A percentile compares a stretch with the other conserved stretches of the same genome.
Evolutionary conservation across 1,140 invertebrate species (phyloP).

Genomic region (Delia radicum): DNA sequence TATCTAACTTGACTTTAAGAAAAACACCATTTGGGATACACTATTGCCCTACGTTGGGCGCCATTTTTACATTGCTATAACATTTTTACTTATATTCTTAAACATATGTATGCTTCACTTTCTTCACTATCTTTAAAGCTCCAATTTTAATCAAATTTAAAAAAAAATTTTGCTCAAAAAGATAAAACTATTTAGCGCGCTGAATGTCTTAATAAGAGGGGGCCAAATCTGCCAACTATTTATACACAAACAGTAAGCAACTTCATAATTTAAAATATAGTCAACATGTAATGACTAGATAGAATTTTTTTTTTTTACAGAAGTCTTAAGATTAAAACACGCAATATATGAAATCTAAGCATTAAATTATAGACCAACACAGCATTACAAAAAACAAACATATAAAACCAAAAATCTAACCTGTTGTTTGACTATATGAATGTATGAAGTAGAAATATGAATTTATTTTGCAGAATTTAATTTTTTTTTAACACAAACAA

Average conservation of each 20-base stretch:
- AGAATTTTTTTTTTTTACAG: not conserved
- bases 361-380: slow-evolving; percentile 9
- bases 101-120: no score
- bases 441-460: not conserved
- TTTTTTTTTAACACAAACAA: slow-evolving; percentile 7
- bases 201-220: not conserved
- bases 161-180: no score
- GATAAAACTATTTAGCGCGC: no score
- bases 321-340: slow-evolving; percentile 12
- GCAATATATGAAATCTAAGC: slow-evolving; percentile 3
- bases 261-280: slow-evolving; percentile 18
- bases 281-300: not conserved
- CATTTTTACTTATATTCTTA: no score
- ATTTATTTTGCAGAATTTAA: not conserved
- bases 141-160: no score
- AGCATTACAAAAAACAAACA: not conserved
- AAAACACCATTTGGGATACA: no score
- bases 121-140: no score
- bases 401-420: no score
- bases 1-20: no score
- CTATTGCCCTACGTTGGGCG: no score
- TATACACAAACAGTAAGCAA: not conserved
- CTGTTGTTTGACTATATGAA: not conserved
- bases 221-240: not conserved
- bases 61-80: no score